Conservation (phyloP, 2,797 vertebrate species). For the Acridotheres tristis region DNA sequence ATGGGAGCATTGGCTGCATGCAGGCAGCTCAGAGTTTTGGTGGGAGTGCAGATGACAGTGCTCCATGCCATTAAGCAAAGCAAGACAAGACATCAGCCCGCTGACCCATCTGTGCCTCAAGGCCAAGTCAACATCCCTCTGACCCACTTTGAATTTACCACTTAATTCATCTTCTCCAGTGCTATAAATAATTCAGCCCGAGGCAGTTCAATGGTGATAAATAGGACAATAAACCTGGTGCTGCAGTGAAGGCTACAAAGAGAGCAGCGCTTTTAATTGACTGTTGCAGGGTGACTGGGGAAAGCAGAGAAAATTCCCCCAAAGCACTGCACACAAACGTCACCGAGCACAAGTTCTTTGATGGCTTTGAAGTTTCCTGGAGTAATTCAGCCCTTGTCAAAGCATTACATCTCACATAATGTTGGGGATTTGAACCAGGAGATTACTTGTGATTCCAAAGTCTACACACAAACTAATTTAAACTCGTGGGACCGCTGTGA, state of each 20-base stretch:
- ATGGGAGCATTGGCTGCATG: not conserved
- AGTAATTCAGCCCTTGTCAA: constrained; percentile 1
- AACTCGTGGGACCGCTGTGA: not conserved
- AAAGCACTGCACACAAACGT: not conserved
- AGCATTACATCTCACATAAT: not conserved
- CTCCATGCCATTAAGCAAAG: not conserved
- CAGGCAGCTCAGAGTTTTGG: not conserved
- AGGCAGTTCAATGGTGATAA: constrained; percentile 44
- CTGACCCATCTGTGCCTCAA: not conserved
- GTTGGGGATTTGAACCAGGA: not conserved
- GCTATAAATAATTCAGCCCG: constrained; percentile 56
- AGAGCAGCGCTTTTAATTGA: not conserved
- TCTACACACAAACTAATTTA: not conserved
- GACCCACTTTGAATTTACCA: constrained; percentile 59
- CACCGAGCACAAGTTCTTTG: not conserved
- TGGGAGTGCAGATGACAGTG: accelerated
- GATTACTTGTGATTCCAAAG: not conserved
- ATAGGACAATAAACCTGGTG: constrained; percentile 48
- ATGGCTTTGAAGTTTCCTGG: constrained; percentile 31
- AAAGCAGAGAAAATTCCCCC: not conserved
- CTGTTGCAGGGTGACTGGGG: not conserved
- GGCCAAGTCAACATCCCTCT: constrained; percentile 8
- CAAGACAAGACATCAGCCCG: not conserved
- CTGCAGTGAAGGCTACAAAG: constrained; percentile 26
- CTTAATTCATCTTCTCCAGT: constrained; percentile 33